phyloP scores from a whole-genome alignment of 92 coral and sea anemone genomes.

The Phymanthus crucifer region DNA sequence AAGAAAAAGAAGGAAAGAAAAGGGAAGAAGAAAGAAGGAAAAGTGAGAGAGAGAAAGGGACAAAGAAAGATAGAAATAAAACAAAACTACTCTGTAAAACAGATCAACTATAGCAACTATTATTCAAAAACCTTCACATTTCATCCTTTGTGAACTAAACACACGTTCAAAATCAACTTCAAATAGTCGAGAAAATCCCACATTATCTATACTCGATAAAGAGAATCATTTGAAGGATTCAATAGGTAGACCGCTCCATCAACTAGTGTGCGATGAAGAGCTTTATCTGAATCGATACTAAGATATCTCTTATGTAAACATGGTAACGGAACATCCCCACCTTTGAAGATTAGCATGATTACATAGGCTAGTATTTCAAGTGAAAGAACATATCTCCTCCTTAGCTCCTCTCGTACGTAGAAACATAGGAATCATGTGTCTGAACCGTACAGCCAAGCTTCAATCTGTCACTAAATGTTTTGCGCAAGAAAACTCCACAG shows the following conservation, averaged over 20 bases:
- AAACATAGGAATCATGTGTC: neutral
- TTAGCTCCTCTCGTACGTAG: too few species aligned
- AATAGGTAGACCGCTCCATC: neutral
- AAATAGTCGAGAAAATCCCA: neutral
- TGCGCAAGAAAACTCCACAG: neutral
- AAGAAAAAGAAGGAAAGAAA: too few species aligned
- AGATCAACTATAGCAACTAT: too few species aligned
- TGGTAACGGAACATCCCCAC: slow-evolving; percentile 18
- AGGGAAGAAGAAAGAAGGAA: too few species aligned
- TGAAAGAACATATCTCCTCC: neutral
- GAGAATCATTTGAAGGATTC: neutral
- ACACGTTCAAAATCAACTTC: neutral
- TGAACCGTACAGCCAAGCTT: neutral
- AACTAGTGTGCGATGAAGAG: neutral
- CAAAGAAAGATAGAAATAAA: too few species aligned
- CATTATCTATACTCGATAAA: neutral
- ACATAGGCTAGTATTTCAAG: slow-evolving; percentile 28
- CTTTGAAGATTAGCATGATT: slow-evolving; percentile 25
- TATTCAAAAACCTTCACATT: too few species aligned
- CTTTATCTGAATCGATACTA: neutral
- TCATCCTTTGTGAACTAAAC: neutral
- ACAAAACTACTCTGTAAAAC: too few species aligned
- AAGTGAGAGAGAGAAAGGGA: too few species aligned
- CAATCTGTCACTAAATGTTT: neutral
- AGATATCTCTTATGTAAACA: slow-evolving; percentile 33